Percentiles rank a stretch among this genome's conserved stretches.
Evolutionary conservation across 2,888 invertebrate genomes (phyloP).

Genomic region (Cistogaster globosa): DNA sequence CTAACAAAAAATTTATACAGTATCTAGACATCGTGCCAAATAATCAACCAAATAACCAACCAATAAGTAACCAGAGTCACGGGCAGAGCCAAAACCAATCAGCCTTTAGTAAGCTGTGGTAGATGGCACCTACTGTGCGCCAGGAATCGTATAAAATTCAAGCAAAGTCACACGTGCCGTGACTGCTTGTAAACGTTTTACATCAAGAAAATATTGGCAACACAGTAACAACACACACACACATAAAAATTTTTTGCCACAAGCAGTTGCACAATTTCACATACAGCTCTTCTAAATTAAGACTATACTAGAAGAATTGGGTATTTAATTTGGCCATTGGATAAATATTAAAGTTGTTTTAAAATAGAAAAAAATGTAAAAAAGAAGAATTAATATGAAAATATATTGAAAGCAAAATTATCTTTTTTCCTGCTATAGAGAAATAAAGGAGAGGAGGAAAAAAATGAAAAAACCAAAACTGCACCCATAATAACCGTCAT

Average conservation of each 20-base stretch:
- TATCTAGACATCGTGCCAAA: conserved; percentile 43
- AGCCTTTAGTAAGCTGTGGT: conserved; percentile 45
- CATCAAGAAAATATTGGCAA: conserved; percentile 57
- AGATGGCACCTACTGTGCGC: conserved; percentile 4
- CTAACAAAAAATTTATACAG: neutral
- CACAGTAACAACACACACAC: conserved; percentile 20
- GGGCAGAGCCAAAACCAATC: conserved; percentile 63
- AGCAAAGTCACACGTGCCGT: conserved; percentile 61
- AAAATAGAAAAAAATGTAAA: conserved; percentile 2
- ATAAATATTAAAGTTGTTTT: conserved; percentile 52
- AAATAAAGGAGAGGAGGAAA: neutral
- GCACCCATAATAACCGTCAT: conserved; percentile 56
- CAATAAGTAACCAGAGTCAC: conserved; percentile 38
- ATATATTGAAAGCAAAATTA: conserved; percentile 23
- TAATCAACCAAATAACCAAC: conserved; percentile 45
- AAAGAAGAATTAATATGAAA: conserved; percentile 22
- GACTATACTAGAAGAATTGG: conserved; percentile 19
- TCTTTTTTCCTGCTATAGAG: neutral
- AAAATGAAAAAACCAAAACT: too few species aligned
- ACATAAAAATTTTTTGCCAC: neutral
- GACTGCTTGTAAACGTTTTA: conserved; percentile 60
- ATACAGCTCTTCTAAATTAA: neutral
- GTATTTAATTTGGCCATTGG: conserved; percentile 39
- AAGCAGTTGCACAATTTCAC: neutral
- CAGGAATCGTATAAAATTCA: conserved; percentile 27